Base-by-base conservation (phyloP, 1,140 invertebrate genomes). In the Sycophila sp. region DNA sequence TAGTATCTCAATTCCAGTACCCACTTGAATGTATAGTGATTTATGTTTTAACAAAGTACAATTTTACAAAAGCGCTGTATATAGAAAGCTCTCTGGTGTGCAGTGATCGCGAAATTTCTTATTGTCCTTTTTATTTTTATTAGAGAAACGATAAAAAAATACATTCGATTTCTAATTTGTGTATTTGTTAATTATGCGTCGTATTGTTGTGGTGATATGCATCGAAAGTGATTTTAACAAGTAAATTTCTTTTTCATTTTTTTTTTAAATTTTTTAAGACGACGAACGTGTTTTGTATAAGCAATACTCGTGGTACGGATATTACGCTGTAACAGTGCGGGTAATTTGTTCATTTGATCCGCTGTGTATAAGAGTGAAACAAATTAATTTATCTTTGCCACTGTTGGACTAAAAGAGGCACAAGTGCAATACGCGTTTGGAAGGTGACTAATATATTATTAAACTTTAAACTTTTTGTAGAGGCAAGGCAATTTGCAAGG, bases 381-480 rank as follows among this genome's bases (percentile, higher is more conserved):
- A n/a, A 30, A 62, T 69, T 51, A 45, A 55, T 45, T 55, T 42
- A 69, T 69, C 47, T 49, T 55, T 47, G 19, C 26, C 32, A 70
- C 34, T 56, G 55, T 63, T 70, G 36, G 69, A 65, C 24, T 49
- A 38, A 63, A 71, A 30, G 42, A 66, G 69, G 53, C 53, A 65
- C 62, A 60, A 71, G 69, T 71, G 69, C 69, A 71, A 71, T 65
- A 71, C 60, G 30, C 8, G 32, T 53, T 47, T 59, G 1, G 1
- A n/a, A n/a, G n/a, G n/a, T n/a, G n/a, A n/a, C n/a, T n/a, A 71
- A 63, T 53, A 45, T 47, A 7, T 60, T 28, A n/a, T n/a, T n/a
- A n/a, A n/a, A n/a, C n/a, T n/a, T n/a, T n/a, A n/a, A n/a, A n/a
- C n/a, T n/a, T n/a, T n/a, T n/a, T n/a, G n/a, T n/a, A n/a, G n/a